Percentiles rank a stretch among this genome's conserved stretches.
phyloP scores from a whole-genome alignment of 2,797 vertebrate species.

The Mormyrops attenuatus region DNA sequence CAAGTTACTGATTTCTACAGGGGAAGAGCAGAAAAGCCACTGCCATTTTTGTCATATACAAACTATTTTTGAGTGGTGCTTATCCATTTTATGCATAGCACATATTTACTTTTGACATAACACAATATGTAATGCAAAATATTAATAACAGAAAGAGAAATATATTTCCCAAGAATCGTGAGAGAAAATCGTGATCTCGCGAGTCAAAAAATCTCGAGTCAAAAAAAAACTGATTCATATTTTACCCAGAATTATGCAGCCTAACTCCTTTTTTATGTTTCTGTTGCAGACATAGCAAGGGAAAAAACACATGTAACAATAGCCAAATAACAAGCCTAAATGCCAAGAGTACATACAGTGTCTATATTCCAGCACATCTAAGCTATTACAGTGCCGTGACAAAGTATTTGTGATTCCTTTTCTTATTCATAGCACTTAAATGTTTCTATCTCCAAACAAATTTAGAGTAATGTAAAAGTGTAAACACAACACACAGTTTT shows the following conservation, averaged over 20 bases:
- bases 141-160: neutral
- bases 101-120: neutral
- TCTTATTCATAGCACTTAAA: neutral
- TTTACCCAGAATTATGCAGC: neutral
- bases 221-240: neutral
- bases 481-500: neutral
- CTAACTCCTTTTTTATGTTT: neutral
- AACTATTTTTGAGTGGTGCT: neutral
- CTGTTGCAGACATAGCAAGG: neutral
- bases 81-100: neutral
- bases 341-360: neutral
- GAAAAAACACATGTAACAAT: neutral
- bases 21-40: neutral
- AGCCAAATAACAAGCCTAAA: neutral
- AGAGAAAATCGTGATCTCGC: neutral
- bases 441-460: neutral
- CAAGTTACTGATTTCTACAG: neutral
- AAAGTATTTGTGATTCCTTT: neutral
- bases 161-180: neutral
- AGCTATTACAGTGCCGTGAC: neutral
- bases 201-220: neutral
- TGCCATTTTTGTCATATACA: neutral
- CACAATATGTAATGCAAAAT: neutral
- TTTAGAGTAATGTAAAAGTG: neutral
- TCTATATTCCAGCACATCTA: neutral